phyloP scores from a whole-genome alignment of 2,113 vertebrate genomes.

The Corythaeola cristata region DNA sequence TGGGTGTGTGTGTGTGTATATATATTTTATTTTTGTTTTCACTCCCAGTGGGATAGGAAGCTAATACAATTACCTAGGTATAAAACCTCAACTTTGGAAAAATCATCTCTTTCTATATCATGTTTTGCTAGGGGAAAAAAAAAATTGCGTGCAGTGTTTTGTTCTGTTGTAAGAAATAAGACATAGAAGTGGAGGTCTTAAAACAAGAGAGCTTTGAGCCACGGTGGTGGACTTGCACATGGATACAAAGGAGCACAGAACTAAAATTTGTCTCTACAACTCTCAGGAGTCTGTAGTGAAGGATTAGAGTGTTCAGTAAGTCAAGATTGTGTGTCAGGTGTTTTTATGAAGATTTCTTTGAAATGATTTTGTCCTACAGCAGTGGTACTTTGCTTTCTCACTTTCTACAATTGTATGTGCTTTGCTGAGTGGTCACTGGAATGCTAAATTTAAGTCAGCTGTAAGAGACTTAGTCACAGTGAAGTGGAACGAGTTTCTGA shows the following conservation, averaged over 20 bases:
- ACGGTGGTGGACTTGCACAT: not conserved
- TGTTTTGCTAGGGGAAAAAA: not conserved
- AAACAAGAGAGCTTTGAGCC: not conserved
- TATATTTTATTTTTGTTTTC: not conserved
- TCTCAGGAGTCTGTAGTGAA: not conserved
- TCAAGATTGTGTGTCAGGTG: not conserved
- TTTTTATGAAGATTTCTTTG: not conserved
- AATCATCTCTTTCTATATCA: not conserved
- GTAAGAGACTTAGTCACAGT: not conserved
- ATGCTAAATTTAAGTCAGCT: not conserved
- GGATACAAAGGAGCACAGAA: not conserved
- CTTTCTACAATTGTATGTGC: not conserved
- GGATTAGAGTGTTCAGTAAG: not conserved
- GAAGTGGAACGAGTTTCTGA: not conserved
- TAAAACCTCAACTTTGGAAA: not conserved
- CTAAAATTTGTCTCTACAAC: not conserved
- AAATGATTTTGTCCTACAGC: not conserved
- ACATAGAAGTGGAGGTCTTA: not conserved
- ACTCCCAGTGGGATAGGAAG: not conserved
- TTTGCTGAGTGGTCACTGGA: not conserved
- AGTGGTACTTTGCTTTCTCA: not conserved
- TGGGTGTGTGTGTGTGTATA: too few species aligned
- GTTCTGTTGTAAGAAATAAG: not conserved
- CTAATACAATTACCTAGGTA: not conserved
- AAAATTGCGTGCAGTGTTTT: fast-evolving